Base-by-base conservation (phyloP, 1,140 invertebrate species). In the Periplaneta americana region DNA sequence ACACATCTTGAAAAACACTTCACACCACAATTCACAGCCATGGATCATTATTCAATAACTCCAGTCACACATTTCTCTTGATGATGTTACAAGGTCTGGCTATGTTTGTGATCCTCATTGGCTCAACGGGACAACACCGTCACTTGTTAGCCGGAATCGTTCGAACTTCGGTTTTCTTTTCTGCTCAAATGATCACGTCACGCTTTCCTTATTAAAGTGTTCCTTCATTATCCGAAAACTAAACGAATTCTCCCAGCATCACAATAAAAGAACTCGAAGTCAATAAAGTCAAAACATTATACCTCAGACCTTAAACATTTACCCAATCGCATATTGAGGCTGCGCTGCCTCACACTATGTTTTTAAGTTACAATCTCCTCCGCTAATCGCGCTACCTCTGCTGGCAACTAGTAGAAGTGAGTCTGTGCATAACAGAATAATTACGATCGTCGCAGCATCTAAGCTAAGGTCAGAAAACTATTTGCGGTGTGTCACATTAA, bases 11-110 rank as follows among this genome's bases (percentile, higher is more conserved):
- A 15, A 17, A 77, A 48, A 81, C 80, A 81, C 80, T 82, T 75
- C 32, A 75, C 78, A 82, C 78, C 39, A 74, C 78, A 75, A 79
- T 37, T 80, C 82, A 82, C 82, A 83, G 82, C 80, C 82, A 81
- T 83, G 66, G 82, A 79, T 83, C 48, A 78, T 74, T 87, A 84
- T 74, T 81, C 76, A 80, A 37, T 39, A 35, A 22, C 22, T 13
- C 34, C n/a, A 37, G 37, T 9, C 35, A 78, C 76, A 77, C 76
- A 35, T 77, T 34, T 35, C 76, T 22, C 35, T 77, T 35, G 74
- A 77, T 77, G 35, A 78, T 78, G 76, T 22, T 78, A 39, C 76
- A 36, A 36, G 76, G 15, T n/a, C 34, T 78, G 28, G 48, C 76
- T 80, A 57, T 74, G 74, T 80, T 80, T 78, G 39, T 78, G 80